Evolutionary conservation across 2,113 vertebrate genomes (phyloP).

Genomic region (Plectropomus leopardus): DNA sequence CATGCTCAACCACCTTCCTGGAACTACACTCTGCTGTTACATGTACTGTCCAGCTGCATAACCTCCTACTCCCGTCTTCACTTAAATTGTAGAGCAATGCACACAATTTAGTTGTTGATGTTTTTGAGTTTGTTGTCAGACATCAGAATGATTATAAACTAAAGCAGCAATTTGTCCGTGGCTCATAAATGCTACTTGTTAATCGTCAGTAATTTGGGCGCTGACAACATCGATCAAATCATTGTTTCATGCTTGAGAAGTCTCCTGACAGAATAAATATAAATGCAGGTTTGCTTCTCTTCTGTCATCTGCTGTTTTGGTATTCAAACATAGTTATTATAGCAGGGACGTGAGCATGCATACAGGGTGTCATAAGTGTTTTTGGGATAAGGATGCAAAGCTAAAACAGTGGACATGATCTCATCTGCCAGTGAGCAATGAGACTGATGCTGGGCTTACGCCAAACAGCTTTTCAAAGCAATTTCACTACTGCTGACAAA

Average conservation of each 20-base stretch:
- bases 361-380: background rate
- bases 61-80: background rate
- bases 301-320: too few species aligned
- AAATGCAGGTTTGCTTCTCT: background rate
- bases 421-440: background rate
- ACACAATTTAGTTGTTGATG: background rate
- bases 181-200: slow-evolving; percentile 3
- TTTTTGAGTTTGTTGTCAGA: slow-evolving; percentile 19
- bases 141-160: background rate
- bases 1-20: background rate
- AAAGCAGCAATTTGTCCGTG: slow-evolving; percentile 4
- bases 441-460: background rate
- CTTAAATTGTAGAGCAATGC: background rate
- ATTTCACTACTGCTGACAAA: too few species aligned
- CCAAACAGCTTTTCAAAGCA: too few species aligned
- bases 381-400: background rate
- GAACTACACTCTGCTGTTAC: background rate
- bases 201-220: background rate
- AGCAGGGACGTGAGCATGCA: background rate
- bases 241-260: slow-evolving; percentile 2
- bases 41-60: background rate
- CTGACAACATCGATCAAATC: background rate
- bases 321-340: too few species aligned
- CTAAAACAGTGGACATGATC: background rate
- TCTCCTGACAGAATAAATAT: background rate